phyloP scores from a whole-genome alignment of 2,113 vertebrate genomes.

The Baryphthengus martii region DNA sequence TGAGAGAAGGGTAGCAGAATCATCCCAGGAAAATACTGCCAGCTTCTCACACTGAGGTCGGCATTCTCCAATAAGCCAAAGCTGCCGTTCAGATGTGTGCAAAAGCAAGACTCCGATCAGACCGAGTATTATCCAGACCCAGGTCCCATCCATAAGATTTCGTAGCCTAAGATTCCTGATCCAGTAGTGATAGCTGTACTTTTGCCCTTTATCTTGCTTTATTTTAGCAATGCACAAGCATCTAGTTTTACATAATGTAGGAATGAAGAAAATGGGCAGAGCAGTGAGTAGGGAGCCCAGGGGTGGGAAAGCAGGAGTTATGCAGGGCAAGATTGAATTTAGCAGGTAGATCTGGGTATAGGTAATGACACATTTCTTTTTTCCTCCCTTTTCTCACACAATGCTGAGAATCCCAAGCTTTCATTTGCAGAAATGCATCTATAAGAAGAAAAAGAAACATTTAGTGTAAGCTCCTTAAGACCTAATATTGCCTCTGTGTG shows the following conservation, averaged over 20 bases:
- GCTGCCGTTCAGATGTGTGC: not conserved
- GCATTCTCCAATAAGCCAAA: not conserved
- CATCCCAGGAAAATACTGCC: not conserved
- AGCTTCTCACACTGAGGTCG: not conserved
- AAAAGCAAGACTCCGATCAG: not conserved
- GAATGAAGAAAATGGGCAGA: not conserved
- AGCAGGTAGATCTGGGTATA: not conserved
- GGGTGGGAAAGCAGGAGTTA: not conserved
- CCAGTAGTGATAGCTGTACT: not conserved
- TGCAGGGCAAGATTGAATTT: not conserved
- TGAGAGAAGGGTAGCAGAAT: not conserved
- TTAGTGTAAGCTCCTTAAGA: slow-evolving; percentile 57
- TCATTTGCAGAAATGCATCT: slow-evolving; percentile 29
- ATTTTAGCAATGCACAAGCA: not conserved
- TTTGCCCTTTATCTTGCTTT: not conserved
- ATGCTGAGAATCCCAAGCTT: not conserved
- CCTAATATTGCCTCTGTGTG: slow-evolving; percentile 28
- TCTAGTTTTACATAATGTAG: not conserved
- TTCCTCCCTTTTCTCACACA: not conserved
- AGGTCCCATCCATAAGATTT: not conserved
- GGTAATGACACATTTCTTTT: not conserved
- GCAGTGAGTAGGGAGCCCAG: not conserved
- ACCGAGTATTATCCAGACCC: not conserved
- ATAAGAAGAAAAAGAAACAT: slow-evolving; percentile 21
- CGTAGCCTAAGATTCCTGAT: not conserved